A percentile compares a stretch with the other conserved stretches of the same genome.
Conservation (phyloP, 2,888 invertebrate genomes). For the Dicycla oo region DNA sequence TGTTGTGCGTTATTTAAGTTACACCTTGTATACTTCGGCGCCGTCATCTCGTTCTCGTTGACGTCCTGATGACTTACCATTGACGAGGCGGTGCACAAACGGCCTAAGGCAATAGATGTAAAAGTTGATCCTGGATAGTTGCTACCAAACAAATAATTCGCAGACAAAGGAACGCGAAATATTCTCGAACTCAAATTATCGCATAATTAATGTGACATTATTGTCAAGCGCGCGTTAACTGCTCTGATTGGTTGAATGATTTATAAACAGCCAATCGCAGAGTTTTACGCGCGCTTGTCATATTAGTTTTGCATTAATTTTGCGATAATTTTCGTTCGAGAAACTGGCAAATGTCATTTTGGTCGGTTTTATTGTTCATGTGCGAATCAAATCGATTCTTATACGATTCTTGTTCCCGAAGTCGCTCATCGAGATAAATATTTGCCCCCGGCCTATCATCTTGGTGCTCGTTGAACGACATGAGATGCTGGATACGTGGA, state of each 20-base stretch:
- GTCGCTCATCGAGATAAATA: background rate
- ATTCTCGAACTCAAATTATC: background rate
- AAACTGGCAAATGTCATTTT: background rate
- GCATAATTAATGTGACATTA: background rate
- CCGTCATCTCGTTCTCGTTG: too few relatives aligned
- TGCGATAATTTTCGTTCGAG: background rate
- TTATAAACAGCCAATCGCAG: background rate
- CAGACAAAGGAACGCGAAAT: background rate
- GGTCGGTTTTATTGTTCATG: background rate
- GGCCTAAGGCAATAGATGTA: background rate
- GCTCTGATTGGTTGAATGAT: background rate
- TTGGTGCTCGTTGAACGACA: background rate
- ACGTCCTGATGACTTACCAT: too few relatives aligned
- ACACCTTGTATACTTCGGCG: too few relatives aligned
- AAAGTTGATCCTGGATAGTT: background rate
- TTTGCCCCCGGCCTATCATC: background rate
- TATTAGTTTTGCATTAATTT: background rate
- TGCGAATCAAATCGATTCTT: background rate
- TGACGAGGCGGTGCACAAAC: too few relatives aligned
- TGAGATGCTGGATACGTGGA: background rate
- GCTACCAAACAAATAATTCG: too few relatives aligned
- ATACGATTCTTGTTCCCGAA: background rate
- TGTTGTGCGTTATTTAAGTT: too few relatives aligned
- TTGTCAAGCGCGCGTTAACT: background rate
- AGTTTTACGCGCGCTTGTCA: background rate